Conservation (phyloP, 1,140 invertebrate species). For the Sycophila sp. region DNA sequence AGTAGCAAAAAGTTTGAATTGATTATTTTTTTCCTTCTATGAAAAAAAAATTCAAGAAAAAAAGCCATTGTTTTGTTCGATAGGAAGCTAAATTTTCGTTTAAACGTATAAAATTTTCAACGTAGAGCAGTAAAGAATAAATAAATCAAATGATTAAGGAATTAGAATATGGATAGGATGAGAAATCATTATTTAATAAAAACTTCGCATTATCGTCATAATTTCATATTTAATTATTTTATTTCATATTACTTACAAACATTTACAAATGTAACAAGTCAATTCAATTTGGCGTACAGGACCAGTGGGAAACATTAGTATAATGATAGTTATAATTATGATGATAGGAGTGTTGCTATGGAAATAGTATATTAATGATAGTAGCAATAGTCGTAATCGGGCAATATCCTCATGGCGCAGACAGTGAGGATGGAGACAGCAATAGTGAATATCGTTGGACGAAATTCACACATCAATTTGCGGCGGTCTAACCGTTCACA, state of each 20-base stretch:
- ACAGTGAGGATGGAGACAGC: background rate
- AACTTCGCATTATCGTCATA: constrained; percentile 10
- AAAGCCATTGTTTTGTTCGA: too few relatives aligned
- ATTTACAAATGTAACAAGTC: constrained; percentile 63
- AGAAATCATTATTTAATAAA: too few relatives aligned
- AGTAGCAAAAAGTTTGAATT: too few relatives aligned
- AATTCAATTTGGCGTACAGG: constrained; percentile 60
- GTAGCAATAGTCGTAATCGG: background rate
- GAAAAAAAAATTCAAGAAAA: too few relatives aligned
- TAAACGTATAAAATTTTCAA: too few relatives aligned
- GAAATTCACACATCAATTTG: background rate
- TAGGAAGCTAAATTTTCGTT: too few relatives aligned
- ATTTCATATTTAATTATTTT: constrained; percentile 59
- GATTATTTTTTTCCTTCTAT: too few relatives aligned
- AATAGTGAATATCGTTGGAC: background rate
- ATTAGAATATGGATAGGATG: too few relatives aligned
- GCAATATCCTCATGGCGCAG: background rate
- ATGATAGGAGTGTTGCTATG: background rate
- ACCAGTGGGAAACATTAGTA: constrained; percentile 54
- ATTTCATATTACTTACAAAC: constrained; percentile 62
- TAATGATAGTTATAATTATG: constrained; percentile 34
- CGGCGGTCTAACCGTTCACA: background rate
- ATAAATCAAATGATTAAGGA: too few relatives aligned
- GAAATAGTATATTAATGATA: constrained; percentile 9
- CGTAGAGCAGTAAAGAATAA: too few relatives aligned